phyloP scores from a whole-genome alignment of 2,113 vertebrate species.

The Pelmatolapia mariae region DNA sequence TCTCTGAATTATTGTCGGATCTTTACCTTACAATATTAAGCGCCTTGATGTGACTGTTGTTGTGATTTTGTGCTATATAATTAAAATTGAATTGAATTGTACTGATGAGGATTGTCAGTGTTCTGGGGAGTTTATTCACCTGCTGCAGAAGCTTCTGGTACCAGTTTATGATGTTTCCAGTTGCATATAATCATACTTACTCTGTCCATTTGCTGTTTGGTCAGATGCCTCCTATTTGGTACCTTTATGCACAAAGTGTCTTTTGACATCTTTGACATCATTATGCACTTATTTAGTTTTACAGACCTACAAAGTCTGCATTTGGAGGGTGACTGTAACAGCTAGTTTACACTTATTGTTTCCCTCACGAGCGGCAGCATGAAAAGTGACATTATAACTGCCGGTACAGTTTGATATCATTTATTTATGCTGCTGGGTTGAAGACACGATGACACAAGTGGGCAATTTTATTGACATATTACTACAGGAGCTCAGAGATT shows the following conservation, averaged over 20 bases:
- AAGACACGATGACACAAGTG: background rate
- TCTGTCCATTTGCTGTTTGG: background rate
- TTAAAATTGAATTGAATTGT: background rate
- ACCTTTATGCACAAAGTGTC: background rate
- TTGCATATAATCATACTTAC: background rate
- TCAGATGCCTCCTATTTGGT: background rate
- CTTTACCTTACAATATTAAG: accelerated
- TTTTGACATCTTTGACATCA: background rate
- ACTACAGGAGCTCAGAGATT: background rate
- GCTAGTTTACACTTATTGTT: background rate
- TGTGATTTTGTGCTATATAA: background rate
- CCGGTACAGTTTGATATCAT: background rate
- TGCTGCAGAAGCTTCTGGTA: background rate
- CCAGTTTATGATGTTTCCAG: background rate
- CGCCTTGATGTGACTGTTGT: background rate
- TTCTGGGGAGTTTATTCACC: background rate
- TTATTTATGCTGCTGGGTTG: background rate
- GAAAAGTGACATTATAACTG: background rate
- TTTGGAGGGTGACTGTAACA: background rate
- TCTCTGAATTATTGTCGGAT: accelerated
- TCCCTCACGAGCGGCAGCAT: background rate
- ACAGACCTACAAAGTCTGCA: background rate
- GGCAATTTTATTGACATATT: background rate
- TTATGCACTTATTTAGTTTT: background rate
- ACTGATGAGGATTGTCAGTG: background rate